Percentiles rank a stretch among this genome's conserved stretches.
Evolutionary conservation across 2,888 invertebrate genomes (phyloP).

Genomic region (Tinea pellionella): DNA sequence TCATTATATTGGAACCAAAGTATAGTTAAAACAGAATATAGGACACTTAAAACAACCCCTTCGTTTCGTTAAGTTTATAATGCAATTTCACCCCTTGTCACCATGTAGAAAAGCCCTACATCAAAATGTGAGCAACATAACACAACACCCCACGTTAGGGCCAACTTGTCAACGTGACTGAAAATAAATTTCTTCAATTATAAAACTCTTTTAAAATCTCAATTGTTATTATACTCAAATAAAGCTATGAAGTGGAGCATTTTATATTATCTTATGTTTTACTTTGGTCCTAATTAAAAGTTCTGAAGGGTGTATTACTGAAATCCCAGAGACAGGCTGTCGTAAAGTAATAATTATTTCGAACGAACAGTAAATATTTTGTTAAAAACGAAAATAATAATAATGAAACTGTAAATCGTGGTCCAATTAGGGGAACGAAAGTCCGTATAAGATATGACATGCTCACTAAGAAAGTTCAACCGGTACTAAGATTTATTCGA

Average conservation of each 20-base stretch:
- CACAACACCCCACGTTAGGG: constrained; percentile 32
- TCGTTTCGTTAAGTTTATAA: background rate
- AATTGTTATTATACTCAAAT: too few relatives aligned
- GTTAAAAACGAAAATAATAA: too few relatives aligned
- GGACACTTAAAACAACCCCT: background rate
- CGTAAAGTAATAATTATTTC: too few relatives aligned
- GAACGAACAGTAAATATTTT: too few relatives aligned
- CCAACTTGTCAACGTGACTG: constrained; percentile 31
- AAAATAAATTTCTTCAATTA: constrained; percentile 33
- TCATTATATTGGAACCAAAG: background rate
- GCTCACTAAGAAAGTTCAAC: background rate
- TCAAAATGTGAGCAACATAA: constrained; percentile 49
- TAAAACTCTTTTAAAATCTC: background rate
- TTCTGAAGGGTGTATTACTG: too few relatives aligned
- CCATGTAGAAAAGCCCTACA: constrained; percentile 33
- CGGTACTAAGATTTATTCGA: background rate
- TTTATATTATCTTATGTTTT: too few relatives aligned
- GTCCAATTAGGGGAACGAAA: too few relatives aligned
- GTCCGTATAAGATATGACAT: too few relatives aligned
- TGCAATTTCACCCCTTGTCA: background rate
- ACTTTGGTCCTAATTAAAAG: too few relatives aligned
- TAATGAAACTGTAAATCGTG: too few relatives aligned
- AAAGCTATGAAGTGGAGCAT: too few relatives aligned
- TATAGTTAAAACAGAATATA: background rate
- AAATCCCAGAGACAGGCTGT: too few relatives aligned